Conservation (phyloP, 2,888 invertebrate species). For the Platerodrilus igneus region DNA sequence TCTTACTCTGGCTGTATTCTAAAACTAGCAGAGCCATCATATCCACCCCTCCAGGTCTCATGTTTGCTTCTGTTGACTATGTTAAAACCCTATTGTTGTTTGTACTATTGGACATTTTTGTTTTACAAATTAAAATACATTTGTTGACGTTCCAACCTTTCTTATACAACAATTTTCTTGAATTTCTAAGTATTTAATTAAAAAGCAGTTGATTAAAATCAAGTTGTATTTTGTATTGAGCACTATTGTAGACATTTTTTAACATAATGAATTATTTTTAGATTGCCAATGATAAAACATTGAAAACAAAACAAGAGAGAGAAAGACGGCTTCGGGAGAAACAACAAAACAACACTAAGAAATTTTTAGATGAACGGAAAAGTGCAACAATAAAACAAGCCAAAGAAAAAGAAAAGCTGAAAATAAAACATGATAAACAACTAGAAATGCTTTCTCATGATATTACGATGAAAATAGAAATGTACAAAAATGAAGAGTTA, state of each 20-base stretch:
- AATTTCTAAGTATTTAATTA: not conserved
- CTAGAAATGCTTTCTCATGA: conserved; percentile 84
- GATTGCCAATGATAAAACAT: conserved; percentile 84
- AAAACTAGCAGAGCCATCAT: no score
- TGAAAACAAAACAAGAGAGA: conserved; percentile 95
- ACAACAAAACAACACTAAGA: conserved; percentile 96
- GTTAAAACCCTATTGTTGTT: no score
- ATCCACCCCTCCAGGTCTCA: no score
- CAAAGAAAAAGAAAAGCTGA: conserved; percentile 87
- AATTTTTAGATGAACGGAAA: conserved; percentile 93
- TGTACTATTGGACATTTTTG: no score
- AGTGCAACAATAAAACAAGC: conserved; percentile 83
- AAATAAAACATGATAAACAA: conserved; percentile 88
- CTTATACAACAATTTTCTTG: no score
- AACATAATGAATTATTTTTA: no score
- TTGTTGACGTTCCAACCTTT: no score
- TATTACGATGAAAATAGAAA: conserved; percentile 84
- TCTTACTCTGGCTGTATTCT: no score
- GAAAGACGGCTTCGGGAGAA: conserved; percentile 91
- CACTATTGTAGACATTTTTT: conserved; percentile 5
- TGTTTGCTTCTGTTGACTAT: no score
- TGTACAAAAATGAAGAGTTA: conserved; percentile 90
- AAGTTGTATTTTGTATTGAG: no score
- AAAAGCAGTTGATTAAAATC: no score
- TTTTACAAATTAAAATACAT: no score